A percentile compares a stretch with the other conserved stretches of the same genome.
phyloP scores from a whole-genome alignment of 2,797 vertebrate species.

The Pseudochirops cupreus region DNA sequence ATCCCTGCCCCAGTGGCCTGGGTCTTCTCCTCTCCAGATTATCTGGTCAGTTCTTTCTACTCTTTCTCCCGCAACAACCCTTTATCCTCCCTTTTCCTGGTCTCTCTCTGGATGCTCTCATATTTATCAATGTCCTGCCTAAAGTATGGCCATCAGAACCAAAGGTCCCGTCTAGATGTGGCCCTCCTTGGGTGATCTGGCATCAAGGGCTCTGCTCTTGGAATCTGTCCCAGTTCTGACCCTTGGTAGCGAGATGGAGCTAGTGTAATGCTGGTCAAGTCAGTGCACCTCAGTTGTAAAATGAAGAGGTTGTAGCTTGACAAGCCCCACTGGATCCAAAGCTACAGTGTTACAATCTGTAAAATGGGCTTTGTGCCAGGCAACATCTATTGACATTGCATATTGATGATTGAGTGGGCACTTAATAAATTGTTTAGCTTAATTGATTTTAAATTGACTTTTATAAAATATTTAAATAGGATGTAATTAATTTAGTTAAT shows the following conservation, averaged over 20 bases:
- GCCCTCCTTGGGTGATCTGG: not conserved
- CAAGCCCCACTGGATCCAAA: not conserved
- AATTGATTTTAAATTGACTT: not conserved
- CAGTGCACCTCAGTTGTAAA: not conserved
- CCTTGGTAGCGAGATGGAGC: not conserved
- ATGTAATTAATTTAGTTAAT: not conserved
- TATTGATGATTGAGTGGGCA: not conserved
- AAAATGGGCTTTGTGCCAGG: not conserved
- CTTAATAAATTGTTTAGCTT: not conserved
- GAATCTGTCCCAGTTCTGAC: not conserved
- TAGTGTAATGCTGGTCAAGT: not conserved
- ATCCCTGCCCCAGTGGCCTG: not conserved
- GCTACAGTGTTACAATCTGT: not conserved
- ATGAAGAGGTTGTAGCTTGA: not conserved
- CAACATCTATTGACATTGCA: not conserved
- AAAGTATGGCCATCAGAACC: not conserved
- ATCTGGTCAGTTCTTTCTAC: not conserved
- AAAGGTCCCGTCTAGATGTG: not conserved
- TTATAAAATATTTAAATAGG: not conserved
- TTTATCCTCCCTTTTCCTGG: not conserved
- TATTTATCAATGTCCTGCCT: not conserved
- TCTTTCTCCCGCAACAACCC: not conserved
- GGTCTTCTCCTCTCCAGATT: not conserved
- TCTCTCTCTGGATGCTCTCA: not conserved
- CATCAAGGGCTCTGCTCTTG: not conserved